Evolutionary conservation across 2,797 vertebrate species (phyloP).

Genomic region (Poecile montanus): DNA sequence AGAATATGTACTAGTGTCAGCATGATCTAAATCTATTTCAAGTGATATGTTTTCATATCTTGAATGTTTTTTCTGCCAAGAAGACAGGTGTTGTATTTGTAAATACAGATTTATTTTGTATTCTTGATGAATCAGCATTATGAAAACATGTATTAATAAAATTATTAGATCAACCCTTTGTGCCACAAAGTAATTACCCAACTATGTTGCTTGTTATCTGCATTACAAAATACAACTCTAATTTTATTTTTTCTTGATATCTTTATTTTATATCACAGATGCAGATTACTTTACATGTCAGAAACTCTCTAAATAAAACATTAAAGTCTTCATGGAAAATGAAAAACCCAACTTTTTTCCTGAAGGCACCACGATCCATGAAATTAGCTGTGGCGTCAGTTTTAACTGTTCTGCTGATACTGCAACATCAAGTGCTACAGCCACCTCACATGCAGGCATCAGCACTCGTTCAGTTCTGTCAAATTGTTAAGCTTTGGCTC

Average conservation of each 20-base stretch:
- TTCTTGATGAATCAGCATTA: background rate
- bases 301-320: constrained; percentile 9
- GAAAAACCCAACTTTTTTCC: background rate
- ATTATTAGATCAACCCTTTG: background rate
- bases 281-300: background rate
- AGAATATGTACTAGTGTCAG: background rate
- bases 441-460: background rate
- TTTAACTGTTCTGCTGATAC: constrained; percentile 32
- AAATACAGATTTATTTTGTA: background rate
- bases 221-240: background rate
- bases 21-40: background rate
- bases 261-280: background rate
- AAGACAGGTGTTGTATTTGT: background rate
- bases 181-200: background rate
- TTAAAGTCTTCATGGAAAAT: background rate
- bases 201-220: background rate
- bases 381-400: constrained; percentile 15
- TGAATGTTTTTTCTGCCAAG: background rate
- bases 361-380: background rate
- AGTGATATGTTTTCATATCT: background rate
- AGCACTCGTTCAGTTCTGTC: background rate
- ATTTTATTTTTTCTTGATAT: background rate
- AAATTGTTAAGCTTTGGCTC: background rate
- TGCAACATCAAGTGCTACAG: background rate
- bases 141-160: background rate